Evolutionary conservation across 1,140 invertebrate species (phyloP), one percentile per base, ranked within the genome.

Genomic region (Halesus radiatus): DNA sequence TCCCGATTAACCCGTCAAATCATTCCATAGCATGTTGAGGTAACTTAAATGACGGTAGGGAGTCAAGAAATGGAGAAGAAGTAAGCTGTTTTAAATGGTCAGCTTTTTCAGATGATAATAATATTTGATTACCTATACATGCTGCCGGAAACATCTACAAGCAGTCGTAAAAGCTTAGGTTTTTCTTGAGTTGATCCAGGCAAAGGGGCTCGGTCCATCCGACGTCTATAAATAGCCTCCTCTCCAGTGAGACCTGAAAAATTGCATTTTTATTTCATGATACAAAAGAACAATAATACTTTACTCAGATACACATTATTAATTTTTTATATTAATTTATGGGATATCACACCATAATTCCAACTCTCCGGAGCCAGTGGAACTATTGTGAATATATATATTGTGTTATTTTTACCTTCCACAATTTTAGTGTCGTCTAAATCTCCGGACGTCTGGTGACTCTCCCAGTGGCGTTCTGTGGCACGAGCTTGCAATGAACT

Each of bases 341-440:
- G n/a, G n/a, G n/a, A n/a, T n/a, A n/a, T n/a, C n/a, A n/a, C n/a
- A n/a, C n/a, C n/a, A n/a, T n/a, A n/a, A n/a, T n/a, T n/a, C n/a
- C n/a, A n/a, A n/a, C n/a, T n/a, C n/a, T n/a, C n/a, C n/a, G n/a
- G n/a, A n/a, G n/a, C n/a, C n/a, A n/a, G n/a, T n/a, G n/a, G n/a
- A n/a, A n/a, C n/a, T n/a, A n/a, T n/a, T 45, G 13, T 45, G 26
- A 13, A 45, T 3, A 52, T n/a, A 50, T 54, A 29, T 3, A 74
- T 74, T 15, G 7, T 8, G 1, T 37, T 37, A 13, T 3, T 32
- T 20, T 29, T 37, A 90, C 94, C 97, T 92, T 99, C 98, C 85
- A 99, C 98, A 68, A 99, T 91, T 88, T 98, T 99, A 0, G 93
- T 93, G 85, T 99, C 98, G 86, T 99, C 98, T 29, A 99, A 88